These are phyloP conservation scores for Drosophila rhopaloa DNA, from an alignment of 1,140 invertebrate genomes.

Conservation along the genomic window DNA sequence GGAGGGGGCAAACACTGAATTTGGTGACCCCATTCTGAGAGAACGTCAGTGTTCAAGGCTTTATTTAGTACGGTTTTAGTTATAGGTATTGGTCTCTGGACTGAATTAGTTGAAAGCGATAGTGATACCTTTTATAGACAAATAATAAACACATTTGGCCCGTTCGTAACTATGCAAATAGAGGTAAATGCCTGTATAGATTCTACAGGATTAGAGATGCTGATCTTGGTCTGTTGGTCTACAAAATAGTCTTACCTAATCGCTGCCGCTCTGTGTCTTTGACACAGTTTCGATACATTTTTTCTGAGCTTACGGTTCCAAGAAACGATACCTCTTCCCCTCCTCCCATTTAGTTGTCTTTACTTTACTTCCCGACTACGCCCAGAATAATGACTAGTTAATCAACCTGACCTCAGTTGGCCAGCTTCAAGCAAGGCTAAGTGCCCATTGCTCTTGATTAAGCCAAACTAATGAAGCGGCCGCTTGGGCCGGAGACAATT, in stretches of 20 bases:
- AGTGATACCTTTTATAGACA: too few relatives aligned
- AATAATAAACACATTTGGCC: too few relatives aligned
- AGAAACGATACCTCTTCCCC: background rate
- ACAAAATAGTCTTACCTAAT: background rate
- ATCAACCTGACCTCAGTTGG: conserved; percentile 29
- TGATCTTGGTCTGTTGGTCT: too few relatives aligned
- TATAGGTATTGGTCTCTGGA: too few relatives aligned
- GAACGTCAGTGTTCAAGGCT: too few relatives aligned
- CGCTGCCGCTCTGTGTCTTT: background rate
- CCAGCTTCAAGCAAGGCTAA: conserved; percentile 23
- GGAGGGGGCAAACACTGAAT: too few relatives aligned
- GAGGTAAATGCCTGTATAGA: too few relatives aligned
- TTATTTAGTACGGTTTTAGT: too few relatives aligned
- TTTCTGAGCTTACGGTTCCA: background rate
- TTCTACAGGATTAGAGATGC: too few relatives aligned
- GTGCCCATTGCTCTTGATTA: conserved; percentile 59
- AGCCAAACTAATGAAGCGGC: conserved; percentile 66
- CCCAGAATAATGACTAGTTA: conserved; percentile 37
- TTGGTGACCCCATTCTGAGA: too few relatives aligned
- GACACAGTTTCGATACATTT: conserved; percentile 3
- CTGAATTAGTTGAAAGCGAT: too few relatives aligned
- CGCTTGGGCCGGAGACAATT: conserved; percentile 34
- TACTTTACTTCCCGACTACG: background rate
- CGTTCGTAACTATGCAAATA: too few relatives aligned
- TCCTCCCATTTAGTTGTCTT: background rate